Evolutionary conservation across 2,113 vertebrate genomes (phyloP).

Genomic region (Onychostruthus taczanowskii): DNA sequence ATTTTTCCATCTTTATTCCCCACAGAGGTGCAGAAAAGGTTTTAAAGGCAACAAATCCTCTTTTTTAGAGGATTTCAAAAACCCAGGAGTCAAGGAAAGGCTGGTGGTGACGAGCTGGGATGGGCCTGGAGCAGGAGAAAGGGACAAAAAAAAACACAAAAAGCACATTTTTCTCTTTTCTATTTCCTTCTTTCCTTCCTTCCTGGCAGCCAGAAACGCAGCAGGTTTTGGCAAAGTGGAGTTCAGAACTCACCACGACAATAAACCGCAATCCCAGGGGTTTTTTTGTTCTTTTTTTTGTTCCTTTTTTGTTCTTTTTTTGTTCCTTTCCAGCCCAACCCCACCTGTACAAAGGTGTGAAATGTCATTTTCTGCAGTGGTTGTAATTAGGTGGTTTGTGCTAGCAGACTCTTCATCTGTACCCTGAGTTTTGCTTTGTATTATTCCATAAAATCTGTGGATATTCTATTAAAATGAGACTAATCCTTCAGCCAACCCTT

Average conservation of each 20-base stretch:
- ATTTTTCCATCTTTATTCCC: background rate
- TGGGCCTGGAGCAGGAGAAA: background rate
- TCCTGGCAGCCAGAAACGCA: background rate
- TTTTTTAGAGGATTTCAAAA: background rate
- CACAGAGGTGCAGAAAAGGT: background rate
- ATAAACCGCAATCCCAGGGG: background rate
- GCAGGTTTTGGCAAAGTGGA: background rate
- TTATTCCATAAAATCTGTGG: constrained; percentile 39
- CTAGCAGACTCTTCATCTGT: constrained; percentile 18
- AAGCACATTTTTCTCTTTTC: constrained; percentile 31
- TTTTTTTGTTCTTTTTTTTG: background rate
- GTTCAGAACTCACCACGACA: background rate
- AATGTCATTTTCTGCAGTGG: constrained; percentile 27
- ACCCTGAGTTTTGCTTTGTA: constrained; percentile 33
- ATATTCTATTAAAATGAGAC: constrained; percentile 62
- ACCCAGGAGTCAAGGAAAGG: accelerated
- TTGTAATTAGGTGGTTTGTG: constrained; percentile 48
- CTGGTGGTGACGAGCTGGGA: background rate
- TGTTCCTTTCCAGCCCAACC: background rate
- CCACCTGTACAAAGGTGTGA: background rate
- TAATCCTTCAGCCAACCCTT: background rate
- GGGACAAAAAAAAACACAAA: background rate
- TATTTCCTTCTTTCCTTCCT: background rate
- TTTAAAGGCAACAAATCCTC: background rate
- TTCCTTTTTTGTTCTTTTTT: background rate